Conservation (phyloP, 2,888 invertebrate species). For the Ashinkailepas kermadecensis region DNA sequence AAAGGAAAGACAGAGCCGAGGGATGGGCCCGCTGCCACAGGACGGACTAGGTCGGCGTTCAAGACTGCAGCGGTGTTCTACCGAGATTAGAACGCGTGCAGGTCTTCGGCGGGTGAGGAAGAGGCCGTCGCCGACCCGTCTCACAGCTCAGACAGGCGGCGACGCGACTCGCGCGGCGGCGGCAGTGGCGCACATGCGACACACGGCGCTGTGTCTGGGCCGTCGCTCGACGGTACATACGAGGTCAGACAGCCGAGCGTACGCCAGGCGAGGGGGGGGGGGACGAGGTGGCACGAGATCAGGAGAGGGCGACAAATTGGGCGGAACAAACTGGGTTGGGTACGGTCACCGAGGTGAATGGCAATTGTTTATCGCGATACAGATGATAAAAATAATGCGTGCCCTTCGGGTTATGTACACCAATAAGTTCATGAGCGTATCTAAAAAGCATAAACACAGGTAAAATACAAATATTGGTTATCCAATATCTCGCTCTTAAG, state of each 20-base stretch:
- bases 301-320: background rate
- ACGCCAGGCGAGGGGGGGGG: too few species aligned
- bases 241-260: background rate
- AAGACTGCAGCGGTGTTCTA: slow-evolving; percentile 20
- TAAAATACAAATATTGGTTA: too few species aligned
- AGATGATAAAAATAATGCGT: too few species aligned
- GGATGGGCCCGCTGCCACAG: too few species aligned
- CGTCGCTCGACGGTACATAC: background rate
- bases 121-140: slow-evolving; percentile 2
- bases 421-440: too few species aligned
- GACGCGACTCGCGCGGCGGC: background rate
- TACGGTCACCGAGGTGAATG: too few species aligned
- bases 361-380: too few species aligned
- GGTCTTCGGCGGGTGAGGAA: background rate
- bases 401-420: too few species aligned
- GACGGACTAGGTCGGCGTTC: too few species aligned
- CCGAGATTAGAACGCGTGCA: slow-evolving; percentile 14
- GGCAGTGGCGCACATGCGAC: background rate
- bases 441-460: too few species aligned
- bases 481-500: too few species aligned
- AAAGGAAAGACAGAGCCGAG: too few species aligned
- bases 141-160: background rate
- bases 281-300: background rate
- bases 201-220: background rate
- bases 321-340: background rate